A percentile compares a stretch with the other conserved stretches of the same genome.
Conservation (phyloP, 2,113 vertebrate genomes). For the Saiga tatarica region DNA sequence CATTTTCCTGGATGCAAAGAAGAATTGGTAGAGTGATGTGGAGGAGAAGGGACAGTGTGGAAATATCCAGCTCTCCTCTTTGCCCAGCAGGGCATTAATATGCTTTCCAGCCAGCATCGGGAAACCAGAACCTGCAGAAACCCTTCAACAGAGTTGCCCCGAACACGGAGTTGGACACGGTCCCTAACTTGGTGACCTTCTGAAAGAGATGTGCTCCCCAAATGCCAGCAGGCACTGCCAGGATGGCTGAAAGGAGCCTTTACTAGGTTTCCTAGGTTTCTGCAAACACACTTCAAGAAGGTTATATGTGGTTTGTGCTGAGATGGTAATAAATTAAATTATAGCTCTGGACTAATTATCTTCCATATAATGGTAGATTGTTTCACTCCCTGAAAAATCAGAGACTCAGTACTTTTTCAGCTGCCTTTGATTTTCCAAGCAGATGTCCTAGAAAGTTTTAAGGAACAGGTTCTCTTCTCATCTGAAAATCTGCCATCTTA, state of each 20-base stretch:
- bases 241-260: background rate
- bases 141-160: background rate
- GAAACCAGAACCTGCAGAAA: background rate
- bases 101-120: background rate
- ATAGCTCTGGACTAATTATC: background rate
- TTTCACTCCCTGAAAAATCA: slow-evolving; percentile 1
- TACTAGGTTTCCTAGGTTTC: slow-evolving; percentile 2
- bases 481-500: background rate
- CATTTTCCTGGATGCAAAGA: background rate
- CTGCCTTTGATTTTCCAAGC: slow-evolving; percentile 5
- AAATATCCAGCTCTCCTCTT: background rate
- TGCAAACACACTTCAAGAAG: slow-evolving; percentile 18
- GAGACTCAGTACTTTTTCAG: background rate
- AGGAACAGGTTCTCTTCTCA: background rate
- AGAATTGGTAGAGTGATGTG: background rate
- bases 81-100: background rate
- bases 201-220: background rate
- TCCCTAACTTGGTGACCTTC: background rate
- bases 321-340: slow-evolving; percentile 17
- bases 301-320: background rate
- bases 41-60: background rate
- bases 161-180: background rate
- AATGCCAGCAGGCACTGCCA: background rate
- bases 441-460: background rate
- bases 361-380: background rate